Evolutionary conservation across 2,888 invertebrate genomes (phyloP), one percentile per base, ranked within the genome.

Genomic region (Chelonus formosanus): DNA sequence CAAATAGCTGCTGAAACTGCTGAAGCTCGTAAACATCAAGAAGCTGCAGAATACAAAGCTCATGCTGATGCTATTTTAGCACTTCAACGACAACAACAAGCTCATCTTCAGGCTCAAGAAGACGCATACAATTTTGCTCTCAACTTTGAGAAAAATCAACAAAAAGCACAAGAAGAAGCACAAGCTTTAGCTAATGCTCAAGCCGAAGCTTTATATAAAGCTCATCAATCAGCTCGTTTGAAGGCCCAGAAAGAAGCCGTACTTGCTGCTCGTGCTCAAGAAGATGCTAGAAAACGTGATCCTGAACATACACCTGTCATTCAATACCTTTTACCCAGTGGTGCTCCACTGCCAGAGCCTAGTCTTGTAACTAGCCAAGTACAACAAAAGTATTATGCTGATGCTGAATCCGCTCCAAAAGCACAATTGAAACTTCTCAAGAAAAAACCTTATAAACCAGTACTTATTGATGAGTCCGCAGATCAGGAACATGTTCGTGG

Each of bases 171-270:
- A 55, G 84, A 77, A 0, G 78, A 80, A 3, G 83, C 83, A n/a
- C 83, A 83, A 63, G 79, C 80, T 3, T 8, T 83, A 0, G 84
- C 84, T 0, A 78, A 83, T 47, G 82, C 83, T 3, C 84, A 84
- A 68, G 84, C 84, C 0, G 75, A 78, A 35, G 82, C 80, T 5
- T 72, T 84, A 3, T 84, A 78, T 67, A 82, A 82, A 36, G 74
- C 74, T 10, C 79, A 80, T 55, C 79, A 78, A 40, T 75, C 77
- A 35, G 76, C 77, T 3, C 78, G 78, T 2, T 76, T 75, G 35
- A 80, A 82, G 57, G 80, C 81, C 5, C 79, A 83, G 31, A 74
- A 63, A 44, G 83, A 84, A 61, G 80, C 79, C 4, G 71, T 75
- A n/a, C 75, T 76, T 3, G 76, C 76, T 0, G 81, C 81, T 1